Evolutionary conservation across 2,888 invertebrate species (phyloP), one percentile per base, ranked within the genome.

Genomic region (Tetramorium bicarinatum): DNA sequence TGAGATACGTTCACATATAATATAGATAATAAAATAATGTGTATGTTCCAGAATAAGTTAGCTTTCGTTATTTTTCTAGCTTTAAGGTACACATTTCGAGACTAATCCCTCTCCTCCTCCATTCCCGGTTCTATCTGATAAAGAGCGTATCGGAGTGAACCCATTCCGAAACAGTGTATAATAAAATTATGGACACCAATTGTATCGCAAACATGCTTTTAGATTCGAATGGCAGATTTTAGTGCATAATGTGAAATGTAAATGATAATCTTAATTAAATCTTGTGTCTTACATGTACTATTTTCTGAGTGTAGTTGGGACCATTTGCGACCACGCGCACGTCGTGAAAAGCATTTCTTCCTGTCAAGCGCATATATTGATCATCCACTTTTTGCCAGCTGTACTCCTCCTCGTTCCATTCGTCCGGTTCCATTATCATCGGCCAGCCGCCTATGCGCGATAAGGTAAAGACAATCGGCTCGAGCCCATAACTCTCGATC

Each of bases 401-500:
- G 34, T 91, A 86, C 3, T 87, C 85, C 8, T 88, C 66, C 0
- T 86, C 85, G 38, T 90, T 71, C 93, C 92, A 92, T 84, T 93
- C 92, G 0, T 86, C 88, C 1, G 82, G 74, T 18, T 92, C 90
- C 89, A 93, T 90, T 52, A 88, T 84, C 72, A 93, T 84, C 0
- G 92, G 92, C 92, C 92, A 92, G 3, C 92, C 92, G n/a, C 92
- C 92, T 59, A 82, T 83, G 59, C 86, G 84, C 67, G 90, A 85
- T 8, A 92, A 8, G 13, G 90, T 88, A n/a, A 88, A 87, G 21
- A 91, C 69, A 9, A 93, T 21, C 4, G 92, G 90, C 13, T 88
- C 87, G 1, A 93, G 47, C 0, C 90, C 90, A 59, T 75, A 74
- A 25, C 62, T 64, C 38, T 91, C 86, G 2, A 90, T 87, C n/a